Base-by-base conservation (phyloP, 2,797 vertebrate genomes). In the Notoglanidium macrostoma region DNA sequence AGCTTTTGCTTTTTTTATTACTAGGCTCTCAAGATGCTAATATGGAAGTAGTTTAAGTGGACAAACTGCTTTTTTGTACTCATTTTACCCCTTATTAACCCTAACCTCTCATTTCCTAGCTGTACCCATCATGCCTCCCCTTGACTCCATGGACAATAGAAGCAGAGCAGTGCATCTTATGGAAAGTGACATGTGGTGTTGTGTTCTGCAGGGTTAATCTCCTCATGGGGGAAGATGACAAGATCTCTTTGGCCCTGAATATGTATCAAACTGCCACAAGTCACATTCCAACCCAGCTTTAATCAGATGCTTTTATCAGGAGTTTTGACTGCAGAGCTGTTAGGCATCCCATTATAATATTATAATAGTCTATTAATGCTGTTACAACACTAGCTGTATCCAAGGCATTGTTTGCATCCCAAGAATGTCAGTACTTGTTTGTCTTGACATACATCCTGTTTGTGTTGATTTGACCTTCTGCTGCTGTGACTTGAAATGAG, bases 391-490 rank as follows among this genome's bases (percentile, higher is more conserved):
- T 51, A 73, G 65, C 23, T 67, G 19, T 89, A 19, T 79, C 54
- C 83, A 21, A 61, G 65, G 61, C 2, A 85, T 83, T 87, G 86
- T 68, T 87, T 83, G 46, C 73, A 49, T 83, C 80, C 44, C 44
- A 83, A 74, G 23, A 46, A 81, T 77, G 83, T 85, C 83, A 83
- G 83, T 73, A 29, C 55, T 85, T 90, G 55, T 87, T 74, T 84
- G 80, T 46, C 81, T 74, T 82, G 77, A 87, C 77, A 35, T 54
- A 77, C 44, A 74, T 35, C 61, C 74, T 85, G 61, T 61, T 74
- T 61, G 76, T 74, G 77, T 88, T 89, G 87, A 81, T 83, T 61
- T 87, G 87, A 89, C 89, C 86, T 86, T 83, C 68, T 63, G 40
- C 35, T 59, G 78, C 61, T 46, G 76, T 68, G 74, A 80, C 46